phyloP scores from a whole-genome alignment of 2,113 vertebrate species.

The Caretta caretta region DNA sequence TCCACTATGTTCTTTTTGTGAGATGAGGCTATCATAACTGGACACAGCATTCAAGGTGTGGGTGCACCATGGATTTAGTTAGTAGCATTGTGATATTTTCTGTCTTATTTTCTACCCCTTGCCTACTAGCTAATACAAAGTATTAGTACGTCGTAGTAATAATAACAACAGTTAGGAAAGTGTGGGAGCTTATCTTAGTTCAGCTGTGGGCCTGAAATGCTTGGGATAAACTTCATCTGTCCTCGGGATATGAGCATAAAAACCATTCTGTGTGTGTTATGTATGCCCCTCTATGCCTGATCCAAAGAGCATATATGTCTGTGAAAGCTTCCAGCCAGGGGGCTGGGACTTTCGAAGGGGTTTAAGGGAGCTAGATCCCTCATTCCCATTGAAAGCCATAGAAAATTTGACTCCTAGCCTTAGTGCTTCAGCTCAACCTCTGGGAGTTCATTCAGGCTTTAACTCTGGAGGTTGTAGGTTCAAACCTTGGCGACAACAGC shows the following conservation, averaged over 20 bases:
- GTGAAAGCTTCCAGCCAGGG: neutral
- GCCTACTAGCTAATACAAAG: rapidly evolving
- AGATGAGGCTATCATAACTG: neutral
- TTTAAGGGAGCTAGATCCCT: neutral
- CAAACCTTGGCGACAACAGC: neutral
- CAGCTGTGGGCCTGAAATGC: neutral
- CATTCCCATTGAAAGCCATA: neutral
- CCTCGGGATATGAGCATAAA: neutral
- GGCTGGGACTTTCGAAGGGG: neutral
- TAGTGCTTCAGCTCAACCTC: neutral
- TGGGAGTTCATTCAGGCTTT: neutral
- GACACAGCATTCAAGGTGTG: neutral
- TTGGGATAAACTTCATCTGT: neutral
- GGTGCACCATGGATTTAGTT: neutral
- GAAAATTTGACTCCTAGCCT: neutral
- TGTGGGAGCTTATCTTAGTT: neutral
- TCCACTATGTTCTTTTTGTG: neutral
- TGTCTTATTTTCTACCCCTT: neutral
- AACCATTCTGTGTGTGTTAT: neutral
- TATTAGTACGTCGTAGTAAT: rapidly evolving
- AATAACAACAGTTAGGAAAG: neutral
- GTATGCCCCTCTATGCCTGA: neutral
- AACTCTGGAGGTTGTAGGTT: neutral
- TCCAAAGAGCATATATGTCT: neutral
- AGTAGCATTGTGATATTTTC: neutral